Base-by-base conservation (phyloP, 2,113 vertebrate species). In the Recurvirostra avosetta region DNA sequence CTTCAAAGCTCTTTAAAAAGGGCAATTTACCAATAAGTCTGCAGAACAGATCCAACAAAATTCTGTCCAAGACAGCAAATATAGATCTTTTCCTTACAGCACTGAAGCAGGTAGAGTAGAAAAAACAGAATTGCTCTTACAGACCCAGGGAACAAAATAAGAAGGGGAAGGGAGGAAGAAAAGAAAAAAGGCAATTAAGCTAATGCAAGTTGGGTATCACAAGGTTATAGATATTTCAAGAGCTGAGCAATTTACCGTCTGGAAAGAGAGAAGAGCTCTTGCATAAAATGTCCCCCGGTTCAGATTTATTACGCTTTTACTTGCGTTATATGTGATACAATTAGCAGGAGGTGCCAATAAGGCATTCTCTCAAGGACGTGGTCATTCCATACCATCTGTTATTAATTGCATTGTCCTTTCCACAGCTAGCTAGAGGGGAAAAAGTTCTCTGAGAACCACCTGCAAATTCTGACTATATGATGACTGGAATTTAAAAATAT, bases 251-350 rank as follows among this genome's bases (percentile, higher is more conserved):
- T 99, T 99, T 99, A 99, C 98, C 96, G 97, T 99, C 98, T 99
- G 98, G 98, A 98, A 98, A 98, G 98, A 95, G 97, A 98, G 98
- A 98, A 98, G 98, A 98, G 97, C 96, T 98, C 98, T 99, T 98
- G 98, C 99, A 99, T 99, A 99, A 99, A 99, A 98, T 98, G 98
- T 99, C 98, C 98, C 91, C 97, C 97, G 96, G 96, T 98, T 98
- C 97, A 99, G 99, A 99, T 99, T 99, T 99, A 99, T 99, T 98
- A 99, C 98, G 99, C 99, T 99, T 99, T 99, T 99, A 99, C 99
- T 99, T 99, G 98, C 97, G 97, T 99, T 99, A 98, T 99, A 98
- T 98, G 98, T 98, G 98, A 99, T 99, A 99, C 99, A 99, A 99
- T 99, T 99, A 99, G 98, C 97, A 97, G 96, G 97, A 98, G 98